A percentile compares a stretch with the other conserved stretches of the same genome.
phyloP scores from a whole-genome alignment of 1,140 invertebrate species.

The Semibalanus balanoides region DNA sequence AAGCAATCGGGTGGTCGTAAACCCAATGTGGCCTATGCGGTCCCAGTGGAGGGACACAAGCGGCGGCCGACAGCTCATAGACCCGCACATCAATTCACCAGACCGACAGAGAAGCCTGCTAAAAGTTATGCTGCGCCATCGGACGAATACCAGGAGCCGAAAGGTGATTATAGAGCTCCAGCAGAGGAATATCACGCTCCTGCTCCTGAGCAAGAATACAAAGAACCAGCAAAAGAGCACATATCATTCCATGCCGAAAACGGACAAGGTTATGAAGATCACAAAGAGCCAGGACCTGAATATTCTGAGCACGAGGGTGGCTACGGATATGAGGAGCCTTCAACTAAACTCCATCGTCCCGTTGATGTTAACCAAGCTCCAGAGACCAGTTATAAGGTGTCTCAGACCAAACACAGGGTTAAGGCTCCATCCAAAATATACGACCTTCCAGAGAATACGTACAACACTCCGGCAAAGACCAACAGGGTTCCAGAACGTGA shows the following conservation, averaged over 20 bases:
- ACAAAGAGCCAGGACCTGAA: too few relatives aligned
- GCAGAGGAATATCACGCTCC: not conserved
- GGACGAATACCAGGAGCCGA: not conserved
- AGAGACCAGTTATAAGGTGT: not conserved
- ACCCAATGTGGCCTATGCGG: not conserved
- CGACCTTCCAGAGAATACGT: not conserved
- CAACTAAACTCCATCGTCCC: too few relatives aligned
- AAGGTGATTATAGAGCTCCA: not conserved
- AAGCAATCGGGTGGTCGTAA: not conserved
- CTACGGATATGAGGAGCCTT: too few relatives aligned
- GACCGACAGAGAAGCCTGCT: not conserved
- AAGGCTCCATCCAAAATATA: not conserved
- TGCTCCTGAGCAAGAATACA: too few relatives aligned
- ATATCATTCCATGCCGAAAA: too few relatives aligned
- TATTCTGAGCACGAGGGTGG: too few relatives aligned
- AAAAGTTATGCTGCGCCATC: not conserved
- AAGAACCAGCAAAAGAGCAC: too few relatives aligned
- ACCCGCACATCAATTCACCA: not conserved
- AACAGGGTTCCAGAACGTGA: too few relatives aligned
- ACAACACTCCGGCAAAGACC: too few relatives aligned
- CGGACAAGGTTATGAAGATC: too few relatives aligned
- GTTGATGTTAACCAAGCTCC: not conserved
- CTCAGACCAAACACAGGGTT: not conserved
- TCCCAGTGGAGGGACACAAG: not conserved
- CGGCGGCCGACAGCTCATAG: not conserved